Conservation (phyloP, 2,797 vertebrate species). For the Chelonia mydas region DNA sequence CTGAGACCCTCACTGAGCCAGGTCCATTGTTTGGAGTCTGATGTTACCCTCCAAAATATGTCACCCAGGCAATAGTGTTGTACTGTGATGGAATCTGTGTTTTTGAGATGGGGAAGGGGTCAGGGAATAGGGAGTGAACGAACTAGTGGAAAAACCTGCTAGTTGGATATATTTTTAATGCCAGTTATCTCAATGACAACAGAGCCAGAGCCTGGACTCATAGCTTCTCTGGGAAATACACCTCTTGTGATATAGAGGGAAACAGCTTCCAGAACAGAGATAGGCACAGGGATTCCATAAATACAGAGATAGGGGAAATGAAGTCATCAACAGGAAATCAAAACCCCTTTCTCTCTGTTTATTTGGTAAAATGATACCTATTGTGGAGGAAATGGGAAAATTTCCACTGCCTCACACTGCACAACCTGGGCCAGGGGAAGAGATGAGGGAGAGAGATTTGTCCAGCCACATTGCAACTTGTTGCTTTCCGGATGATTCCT, state of each 20-base stretch:
- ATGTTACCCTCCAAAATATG: background rate
- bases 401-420: background rate
- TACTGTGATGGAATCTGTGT: rapidly evolving
- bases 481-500: background rate
- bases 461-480: background rate
- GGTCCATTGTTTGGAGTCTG: background rate
- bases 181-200: rapidly evolving
- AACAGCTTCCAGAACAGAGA: background rate
- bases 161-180: background rate
- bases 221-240: background rate
- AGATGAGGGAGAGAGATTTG: background rate
- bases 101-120: background rate
- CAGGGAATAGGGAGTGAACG: background rate
- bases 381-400: background rate
- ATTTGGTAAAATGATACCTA: background rate
- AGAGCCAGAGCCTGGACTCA: background rate
- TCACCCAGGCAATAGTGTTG: rapidly evolving
- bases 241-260: background rate
- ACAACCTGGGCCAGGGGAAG: background rate
- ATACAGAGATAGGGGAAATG: background rate
- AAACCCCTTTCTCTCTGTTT: background rate
- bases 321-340: background rate
- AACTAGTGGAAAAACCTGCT: rapidly evolving
- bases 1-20: rapidly evolving
- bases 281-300: background rate